Base-by-base conservation (phyloP, 2,797 vertebrate species). In the Allobates femoralis region DNA sequence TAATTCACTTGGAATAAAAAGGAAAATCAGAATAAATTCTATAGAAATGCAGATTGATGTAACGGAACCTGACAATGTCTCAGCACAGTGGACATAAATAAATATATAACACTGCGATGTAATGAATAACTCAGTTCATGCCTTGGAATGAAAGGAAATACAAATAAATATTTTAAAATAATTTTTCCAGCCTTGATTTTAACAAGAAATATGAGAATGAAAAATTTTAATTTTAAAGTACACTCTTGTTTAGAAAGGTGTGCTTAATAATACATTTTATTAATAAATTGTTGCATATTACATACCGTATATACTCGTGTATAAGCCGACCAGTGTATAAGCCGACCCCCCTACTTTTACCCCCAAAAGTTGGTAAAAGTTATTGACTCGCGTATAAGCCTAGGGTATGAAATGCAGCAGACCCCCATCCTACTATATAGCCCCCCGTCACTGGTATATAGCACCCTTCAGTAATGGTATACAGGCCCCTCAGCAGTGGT, bases 1-100 rank as follows among this genome's bases (percentile, higher is more conserved):
- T 87, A 80, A 80, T 87, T 87, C 58, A 66, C 32, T 66, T 76
- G 30, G 71, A 84, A 84, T 84, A 84, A 32, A 77, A 77, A 21
- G 71, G 80, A 34, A 62, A 62, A 75, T 71, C 26, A 64, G 32
- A 86, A 71, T 55, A 75, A 64, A 75, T 53, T 69, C 34, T 58
- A 66, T 30, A 79, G 15, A 79, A 79, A 85, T 69, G 53, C 76
- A 69, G 76, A 50, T n/a, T 85, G 84, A 85, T 85, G 34, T 85
- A 56, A 79, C 51, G n/a, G 62, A 66, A 78, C 23, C 15, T 69
- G 56, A 15, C 64, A 78, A n/a, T 16, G 41, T 51, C 30, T 78
- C n/a, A 11, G 14, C 46, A 85, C 46, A 67, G n/a, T 62, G 58
- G 60, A 67, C 21, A 19, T 16, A 67, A 69, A 85, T 66, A 66